Evolutionary conservation across 2,888 invertebrate species (phyloP).

Genomic region (Rotaria macrura): DNA sequence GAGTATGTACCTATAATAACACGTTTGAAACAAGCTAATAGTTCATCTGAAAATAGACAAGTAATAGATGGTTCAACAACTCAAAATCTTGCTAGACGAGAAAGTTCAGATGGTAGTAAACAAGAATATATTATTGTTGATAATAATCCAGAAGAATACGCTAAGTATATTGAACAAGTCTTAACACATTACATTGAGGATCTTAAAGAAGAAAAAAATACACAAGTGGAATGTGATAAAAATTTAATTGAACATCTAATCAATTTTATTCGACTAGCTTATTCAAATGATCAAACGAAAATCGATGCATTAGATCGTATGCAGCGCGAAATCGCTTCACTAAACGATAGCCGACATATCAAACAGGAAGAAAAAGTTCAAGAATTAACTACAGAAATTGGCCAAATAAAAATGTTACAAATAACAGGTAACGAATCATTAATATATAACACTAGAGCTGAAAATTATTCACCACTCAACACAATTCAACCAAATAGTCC

Average conservation of each 20-base stretch:
- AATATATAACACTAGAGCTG: not conserved
- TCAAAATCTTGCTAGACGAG: not conserved
- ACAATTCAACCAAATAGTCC: too few species aligned
- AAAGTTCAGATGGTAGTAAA: not conserved
- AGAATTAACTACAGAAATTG: not conserved
- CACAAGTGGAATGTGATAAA: not conserved
- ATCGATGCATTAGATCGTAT: not conserved
- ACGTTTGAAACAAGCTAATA: not conserved
- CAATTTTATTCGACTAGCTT: not conserved
- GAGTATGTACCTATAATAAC: not conserved
- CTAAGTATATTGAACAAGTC: too few species aligned
- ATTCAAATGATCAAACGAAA: not conserved
- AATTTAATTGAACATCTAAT: not conserved
- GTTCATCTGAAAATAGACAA: slow-evolving; percentile 8
- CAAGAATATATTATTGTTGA: not conserved
- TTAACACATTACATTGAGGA: not conserved
- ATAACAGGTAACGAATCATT: not conserved
- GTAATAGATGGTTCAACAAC: not conserved
- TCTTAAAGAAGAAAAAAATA: not conserved
- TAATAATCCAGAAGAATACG: not conserved
- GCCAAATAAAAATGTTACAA: not conserved
- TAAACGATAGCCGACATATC: not conserved
- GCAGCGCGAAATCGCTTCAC: not conserved
- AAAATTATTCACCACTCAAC: not conserved
- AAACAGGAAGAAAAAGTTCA: not conserved